Evolutionary conservation across 2,888 invertebrate genomes (phyloP), one percentile per base, ranked within the genome.

Genomic region (Parelbella ahira): DNA sequence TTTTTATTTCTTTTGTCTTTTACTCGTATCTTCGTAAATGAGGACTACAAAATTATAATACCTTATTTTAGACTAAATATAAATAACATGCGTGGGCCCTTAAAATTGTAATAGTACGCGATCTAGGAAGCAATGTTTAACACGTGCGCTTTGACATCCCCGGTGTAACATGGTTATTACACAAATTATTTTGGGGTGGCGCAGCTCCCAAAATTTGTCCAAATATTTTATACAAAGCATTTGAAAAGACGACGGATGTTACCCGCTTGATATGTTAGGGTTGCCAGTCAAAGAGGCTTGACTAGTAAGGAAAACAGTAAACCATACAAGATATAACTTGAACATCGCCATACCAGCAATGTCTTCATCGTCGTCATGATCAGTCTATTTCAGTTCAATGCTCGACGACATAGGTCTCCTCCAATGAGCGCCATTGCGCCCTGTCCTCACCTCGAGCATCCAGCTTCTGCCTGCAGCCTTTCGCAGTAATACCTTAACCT

Each of bases 71-170:
- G 2, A 15, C 4, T 3, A 15, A 15, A 15, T 3, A 15, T 37
- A 36, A 32, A 9, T 20, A 11, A n/a, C 27, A n/a, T 21, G 32
- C 44, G 64, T 7, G 66, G 73, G 39, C 80, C 78, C 77, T 54
- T 6, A 27, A 62, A 79, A 83, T 83, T 86, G 83, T 77, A 87
- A 87, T 83, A 64, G 72, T 69, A 73, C 72, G 68, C 79, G 81
- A 83, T 86, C 78, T 80, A 72, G 58, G 50, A 60, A 52, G 56
- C 58, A 59, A 58, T 54, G 56, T 53, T 53, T 51, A 54, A 47
- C 75, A 74, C 70, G 74, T 75, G 78, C 60, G 69, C 61, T 69
- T 52, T 62, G 49, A 54, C 65, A 50, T 61, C 60, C 63, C 66
- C 53, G 30, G 60, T 49, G 58, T 64, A 64, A 63, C 56, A 53